Conservation (phyloP, 2,113 vertebrate species). For the Pygoscelis adeliae region DNA sequence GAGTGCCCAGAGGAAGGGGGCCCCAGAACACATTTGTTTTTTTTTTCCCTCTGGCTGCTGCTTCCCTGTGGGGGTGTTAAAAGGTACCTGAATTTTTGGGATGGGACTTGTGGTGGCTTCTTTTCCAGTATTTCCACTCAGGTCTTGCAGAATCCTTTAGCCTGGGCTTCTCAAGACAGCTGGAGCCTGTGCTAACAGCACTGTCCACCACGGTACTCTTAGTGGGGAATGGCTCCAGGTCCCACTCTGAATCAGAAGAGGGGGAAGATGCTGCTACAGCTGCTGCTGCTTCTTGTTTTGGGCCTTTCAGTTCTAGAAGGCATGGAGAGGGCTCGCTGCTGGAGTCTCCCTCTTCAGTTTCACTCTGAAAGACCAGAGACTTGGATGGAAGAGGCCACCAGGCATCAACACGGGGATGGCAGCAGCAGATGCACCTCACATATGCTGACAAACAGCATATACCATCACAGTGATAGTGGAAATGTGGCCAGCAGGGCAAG, state of each 20-base stretch:
- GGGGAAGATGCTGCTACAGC: neutral
- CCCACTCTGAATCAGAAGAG: constrained; percentile 32
- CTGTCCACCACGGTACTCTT: constrained; percentile 20
- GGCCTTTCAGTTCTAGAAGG: constrained; percentile 40
- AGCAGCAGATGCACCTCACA: constrained; percentile 38
- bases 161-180: constrained; percentile 25
- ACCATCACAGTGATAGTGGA: neutral
- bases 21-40: neutral
- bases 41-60: neutral
- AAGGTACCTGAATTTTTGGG: constrained; percentile 77
- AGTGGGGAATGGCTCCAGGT: neutral
- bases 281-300: neutral
- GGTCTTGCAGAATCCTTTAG: constrained; percentile 28
- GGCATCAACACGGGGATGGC: neutral
- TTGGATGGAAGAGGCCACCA: constrained; percentile 57
- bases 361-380: neutral
- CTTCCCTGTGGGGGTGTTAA: neutral
- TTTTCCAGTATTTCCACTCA: constrained; percentile 82
- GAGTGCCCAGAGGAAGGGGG: neutral
- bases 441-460: constrained; percentile 1
- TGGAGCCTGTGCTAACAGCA: constrained; percentile 58
- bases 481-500: neutral
- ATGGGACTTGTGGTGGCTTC: constrained; percentile 68
- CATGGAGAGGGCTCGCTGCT: neutral
- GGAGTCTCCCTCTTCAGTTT: constrained; percentile 7